A percentile compares a stretch with the other conserved stretches of the same genome.
phyloP scores from a whole-genome alignment of 2,888 invertebrate species.

The Sphaerophoria taeniata region DNA sequence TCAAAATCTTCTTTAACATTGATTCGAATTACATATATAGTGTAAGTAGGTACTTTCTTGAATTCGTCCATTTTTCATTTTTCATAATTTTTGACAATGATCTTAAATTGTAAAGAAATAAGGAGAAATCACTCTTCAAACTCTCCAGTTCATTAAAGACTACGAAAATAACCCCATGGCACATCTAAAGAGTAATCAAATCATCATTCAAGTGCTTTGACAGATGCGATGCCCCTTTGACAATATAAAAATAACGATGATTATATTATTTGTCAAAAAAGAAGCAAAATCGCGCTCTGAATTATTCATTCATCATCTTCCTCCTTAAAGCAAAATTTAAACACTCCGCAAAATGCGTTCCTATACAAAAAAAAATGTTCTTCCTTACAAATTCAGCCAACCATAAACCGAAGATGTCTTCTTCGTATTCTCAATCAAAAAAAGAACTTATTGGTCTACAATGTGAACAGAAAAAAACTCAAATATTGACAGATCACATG shows the following conservation, averaged over 20 bases:
- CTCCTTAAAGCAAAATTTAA: constrained; percentile 4
- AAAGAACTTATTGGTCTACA: constrained; percentile 16
- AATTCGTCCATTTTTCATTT: too few species aligned
- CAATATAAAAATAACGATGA: background rate
- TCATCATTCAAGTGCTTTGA: constrained; percentile 60
- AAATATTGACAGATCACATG: constrained; percentile 74
- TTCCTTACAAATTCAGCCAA: constrained; percentile 44
- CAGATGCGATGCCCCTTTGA: constrained; percentile 53
- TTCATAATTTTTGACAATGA: too few species aligned
- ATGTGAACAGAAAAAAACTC: constrained; percentile 51
- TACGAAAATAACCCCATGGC: background rate
- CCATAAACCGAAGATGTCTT: constrained; percentile 30
- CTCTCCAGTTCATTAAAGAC: background rate
- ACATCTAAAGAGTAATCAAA: constrained; percentile 41
- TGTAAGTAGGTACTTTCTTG: too few species aligned
- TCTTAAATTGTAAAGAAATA: too few species aligned
- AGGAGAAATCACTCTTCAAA: constrained; percentile 7
- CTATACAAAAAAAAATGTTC: too few species aligned
- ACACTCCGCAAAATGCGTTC: constrained; percentile 44
- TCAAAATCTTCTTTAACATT: too few species aligned
- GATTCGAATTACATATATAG: too few species aligned
- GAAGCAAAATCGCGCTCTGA: constrained; percentile 62
- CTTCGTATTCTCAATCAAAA: background rate
- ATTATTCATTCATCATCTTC: constrained; percentile 71
- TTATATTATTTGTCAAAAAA: constrained; percentile 18